Base-by-base conservation (phyloP, 2,113 vertebrate genomes). In the Hiodon alosoides region DNA sequence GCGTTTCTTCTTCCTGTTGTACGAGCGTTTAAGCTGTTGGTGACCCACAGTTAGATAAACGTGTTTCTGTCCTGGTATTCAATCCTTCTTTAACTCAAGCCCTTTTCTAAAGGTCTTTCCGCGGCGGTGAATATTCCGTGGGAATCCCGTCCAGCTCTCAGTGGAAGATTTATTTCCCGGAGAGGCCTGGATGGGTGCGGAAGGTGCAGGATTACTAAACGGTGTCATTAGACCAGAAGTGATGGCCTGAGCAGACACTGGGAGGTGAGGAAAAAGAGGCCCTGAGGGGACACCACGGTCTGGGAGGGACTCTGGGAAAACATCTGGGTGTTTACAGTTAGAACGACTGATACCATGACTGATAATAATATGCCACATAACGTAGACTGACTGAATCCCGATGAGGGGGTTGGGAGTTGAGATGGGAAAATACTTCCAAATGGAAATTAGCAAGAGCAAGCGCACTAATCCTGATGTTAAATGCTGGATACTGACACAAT, bases 261-360 rank as follows among this genome's bases (percentile, higher is more conserved):
- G 81, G 81, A 81, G 84, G 84, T 68, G 78, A 84, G 82, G 79
- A 83, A 82, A 81, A 82, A 81, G 83, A 83, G 81, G 76, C 48
- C 50, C 71, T 77, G 79, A 67, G 69, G 52, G 72, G 76, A 77
- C 79, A 76, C 78, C 52, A 11, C 76, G 7, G 46, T 74, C 0
- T 52, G 78, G 76, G 73, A 69, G 67, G 69, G 61, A 82, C 84
- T 80, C 83, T 79, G 81, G 79, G 82, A 84, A 86, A 86, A 79
- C 77, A 85, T 80, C 69, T 85, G 79, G 67, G 79, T 82, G 83
- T 79, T 81, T 31, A 31, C 73, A 76, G 77, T 17, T 14, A 31
- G 0, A 31, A 31, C 4, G 16, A 82, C 76, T 78, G 81, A 86
- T 73, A 64, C 70, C 17, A 72, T 72, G 14, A 51, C 58, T 16